Evolutionary conservation across 2,888 invertebrate species (phyloP).

Genomic region (Drosophila limbata): DNA sequence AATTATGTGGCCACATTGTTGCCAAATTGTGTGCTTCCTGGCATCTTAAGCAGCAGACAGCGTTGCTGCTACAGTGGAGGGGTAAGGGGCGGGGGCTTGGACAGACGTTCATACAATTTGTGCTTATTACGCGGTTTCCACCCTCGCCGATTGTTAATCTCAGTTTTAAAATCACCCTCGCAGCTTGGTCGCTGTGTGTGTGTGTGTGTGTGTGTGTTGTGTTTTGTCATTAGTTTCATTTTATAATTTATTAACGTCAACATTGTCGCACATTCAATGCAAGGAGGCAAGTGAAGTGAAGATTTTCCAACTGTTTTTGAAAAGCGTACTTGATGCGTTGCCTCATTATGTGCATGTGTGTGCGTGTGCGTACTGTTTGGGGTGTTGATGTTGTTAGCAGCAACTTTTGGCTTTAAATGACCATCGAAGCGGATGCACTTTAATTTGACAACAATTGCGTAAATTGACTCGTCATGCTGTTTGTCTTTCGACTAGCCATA

Average conservation of each 20-base stretch:
- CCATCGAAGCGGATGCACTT: constrained; percentile 84
- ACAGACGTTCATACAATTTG: constrained; percentile 68
- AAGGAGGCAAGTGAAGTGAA: constrained; percentile 49
- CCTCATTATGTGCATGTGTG: constrained; percentile 54
- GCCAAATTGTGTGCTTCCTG: constrained; percentile 45
- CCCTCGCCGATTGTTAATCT: constrained; percentile 49
- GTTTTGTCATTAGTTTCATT: constrained; percentile 84
- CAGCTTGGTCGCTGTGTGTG: constrained; percentile 16
- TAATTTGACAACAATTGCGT: constrained; percentile 83
- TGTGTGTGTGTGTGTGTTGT: constrained; percentile 46
- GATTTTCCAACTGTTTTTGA: constrained; percentile 80
- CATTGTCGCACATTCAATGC: constrained; percentile 68
- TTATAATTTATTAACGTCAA: constrained; percentile 85
- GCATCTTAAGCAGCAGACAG: constrained; percentile 23
- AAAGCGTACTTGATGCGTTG: constrained; percentile 79
- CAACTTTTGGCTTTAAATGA: constrained; percentile 80
- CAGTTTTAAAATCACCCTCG: constrained; percentile 58
- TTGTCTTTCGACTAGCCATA: constrained; percentile 65
- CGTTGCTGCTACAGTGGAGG: background rate
- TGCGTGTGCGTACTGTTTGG: constrained; percentile 12
- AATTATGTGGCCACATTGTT: constrained; percentile 29
- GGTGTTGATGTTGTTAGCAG: constrained; percentile 44
- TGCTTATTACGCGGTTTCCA: constrained; percentile 81
- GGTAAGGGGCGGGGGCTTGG: background rate
- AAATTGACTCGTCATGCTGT: constrained; percentile 77